Evolutionary conservation across 2,888 invertebrate genomes (phyloP).

Genomic region (Calliopum simillimum): DNA sequence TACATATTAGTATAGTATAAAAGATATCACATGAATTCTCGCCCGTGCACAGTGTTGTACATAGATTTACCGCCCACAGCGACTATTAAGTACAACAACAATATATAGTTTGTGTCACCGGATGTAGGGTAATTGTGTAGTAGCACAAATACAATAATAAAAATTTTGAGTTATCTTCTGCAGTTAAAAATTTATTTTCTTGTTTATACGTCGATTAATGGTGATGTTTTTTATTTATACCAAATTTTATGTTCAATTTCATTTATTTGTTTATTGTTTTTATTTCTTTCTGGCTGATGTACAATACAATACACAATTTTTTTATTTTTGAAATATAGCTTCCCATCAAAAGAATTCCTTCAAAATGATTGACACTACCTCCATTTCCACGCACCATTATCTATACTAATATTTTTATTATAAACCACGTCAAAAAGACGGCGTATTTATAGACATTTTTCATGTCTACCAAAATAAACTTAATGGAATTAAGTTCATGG

Average conservation of each 20-base stretch:
- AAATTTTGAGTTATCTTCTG: not conserved
- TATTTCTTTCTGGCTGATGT: conserved; percentile 6
- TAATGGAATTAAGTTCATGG: conserved; percentile 39
- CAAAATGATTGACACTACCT: conserved; percentile 13
- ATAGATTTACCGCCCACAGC: too few relatives aligned
- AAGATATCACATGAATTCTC: too few relatives aligned
- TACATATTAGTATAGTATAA: too few relatives aligned
- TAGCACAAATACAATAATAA: too few relatives aligned
- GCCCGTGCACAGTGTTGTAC: too few relatives aligned
- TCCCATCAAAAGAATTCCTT: not conserved
- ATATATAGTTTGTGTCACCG: not conserved
- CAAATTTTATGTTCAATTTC: not conserved
- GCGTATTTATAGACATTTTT: conserved; percentile 24
- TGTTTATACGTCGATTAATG: conserved; percentile 10
- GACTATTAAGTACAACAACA: too few relatives aligned
- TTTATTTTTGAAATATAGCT: not conserved
- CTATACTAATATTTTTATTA: not conserved
- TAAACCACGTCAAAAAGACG: not conserved
- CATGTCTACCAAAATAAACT: conserved; percentile 36
- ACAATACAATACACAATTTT: not conserved
- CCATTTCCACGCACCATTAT: not conserved
- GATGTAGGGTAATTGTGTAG: not conserved
- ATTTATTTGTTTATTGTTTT: not conserved
- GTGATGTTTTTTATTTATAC: conserved; percentile 10
- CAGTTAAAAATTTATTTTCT: not conserved